These are phyloP conservation scores for Sussaba pulchella DNA, from an alignment of 2,888 invertebrate species.

Conservation along the genomic window DNA sequence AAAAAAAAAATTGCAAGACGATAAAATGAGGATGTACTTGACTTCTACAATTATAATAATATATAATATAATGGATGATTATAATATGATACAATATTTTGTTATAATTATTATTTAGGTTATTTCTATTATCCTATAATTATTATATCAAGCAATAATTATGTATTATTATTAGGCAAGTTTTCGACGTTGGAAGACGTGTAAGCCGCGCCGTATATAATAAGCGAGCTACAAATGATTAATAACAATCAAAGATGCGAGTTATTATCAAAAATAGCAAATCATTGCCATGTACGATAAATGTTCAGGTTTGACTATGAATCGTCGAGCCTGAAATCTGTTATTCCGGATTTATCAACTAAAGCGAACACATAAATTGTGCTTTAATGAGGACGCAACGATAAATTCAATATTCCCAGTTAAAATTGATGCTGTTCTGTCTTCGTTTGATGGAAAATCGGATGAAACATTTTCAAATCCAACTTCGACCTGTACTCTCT, in stretches of 20 bases:
- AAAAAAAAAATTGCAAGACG: not conserved
- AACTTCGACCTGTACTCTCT: no score
- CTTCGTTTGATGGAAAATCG: slow-evolving; percentile 50
- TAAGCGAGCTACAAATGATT: not conserved
- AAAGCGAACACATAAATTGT: slow-evolving; percentile 31
- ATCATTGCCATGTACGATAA: not conserved
- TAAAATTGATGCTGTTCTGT: slow-evolving; percentile 45
- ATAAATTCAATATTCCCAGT: slow-evolving; percentile 45
- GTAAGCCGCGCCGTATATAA: not conserved
- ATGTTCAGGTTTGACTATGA: not conserved
- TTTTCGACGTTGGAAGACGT: not conserved
- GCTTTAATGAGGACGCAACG: slow-evolving; percentile 19
- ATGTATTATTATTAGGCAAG: no score
- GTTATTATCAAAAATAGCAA: not conserved
- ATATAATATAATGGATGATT: not conserved
- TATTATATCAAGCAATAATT: no score
- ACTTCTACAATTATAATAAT: not conserved
- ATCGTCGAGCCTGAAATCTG: not conserved
- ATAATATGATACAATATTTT: no score
- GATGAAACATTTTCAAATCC: slow-evolving; percentile 43
- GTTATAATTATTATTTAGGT: no score
- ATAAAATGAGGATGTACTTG: not conserved
- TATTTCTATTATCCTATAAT: no score
- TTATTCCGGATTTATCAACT: not conserved
- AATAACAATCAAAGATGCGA: not conserved